Evolutionary conservation across 2,888 invertebrate species (phyloP), one percentile per base, ranked within the genome.

Genomic region (Cremastobaeus sp.): DNA sequence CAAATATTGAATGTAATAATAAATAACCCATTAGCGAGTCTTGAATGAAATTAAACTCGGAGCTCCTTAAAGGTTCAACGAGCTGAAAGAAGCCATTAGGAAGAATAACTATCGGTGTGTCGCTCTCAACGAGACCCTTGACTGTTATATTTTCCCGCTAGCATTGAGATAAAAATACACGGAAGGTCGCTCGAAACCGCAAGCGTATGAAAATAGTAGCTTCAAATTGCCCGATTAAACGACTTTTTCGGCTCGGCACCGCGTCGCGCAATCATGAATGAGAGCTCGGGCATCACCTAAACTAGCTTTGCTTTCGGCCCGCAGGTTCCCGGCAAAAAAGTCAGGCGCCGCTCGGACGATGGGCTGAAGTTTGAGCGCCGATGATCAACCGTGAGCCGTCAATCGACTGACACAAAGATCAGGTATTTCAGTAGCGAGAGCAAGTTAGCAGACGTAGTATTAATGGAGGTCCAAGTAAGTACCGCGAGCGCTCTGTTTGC

Each of bases 321-420:
- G n/a, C 20, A 45, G 45, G 25, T 35, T 12, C 41, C 12, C 20
- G 11, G 18, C 25, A 8, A 25, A 8, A 8, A 76, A 74, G 74
- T 64, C 66, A 74, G 62, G 54, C 55, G 78, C 65, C 78, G 74
- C 50, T 79, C 79, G 82, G 82, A 84, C 83, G 81, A 85, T 85
- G 85, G 85, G 85, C 83, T 85, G 85, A 85, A 84, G 21, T 12
- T 39, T 8, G 15, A n/a, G 3, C n/a, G 17, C 37, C 18, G 39
- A 54, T 50, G 59, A 45, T 48, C 30, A 48, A 39, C 34, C 18
- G 57, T 48, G 28, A 35, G 28, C 39, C n/a, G 28, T 37, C 34
- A 65, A 20, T 34, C 41, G 20, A 62, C 41, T 54, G 39, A 43
- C 21, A 32, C 8, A 70, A 47, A 35, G 45, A 60, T 47, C 47